Evolutionary conservation across 2,113 vertebrate genomes (phyloP).

Genomic region (Bombycilla garrulus): DNA sequence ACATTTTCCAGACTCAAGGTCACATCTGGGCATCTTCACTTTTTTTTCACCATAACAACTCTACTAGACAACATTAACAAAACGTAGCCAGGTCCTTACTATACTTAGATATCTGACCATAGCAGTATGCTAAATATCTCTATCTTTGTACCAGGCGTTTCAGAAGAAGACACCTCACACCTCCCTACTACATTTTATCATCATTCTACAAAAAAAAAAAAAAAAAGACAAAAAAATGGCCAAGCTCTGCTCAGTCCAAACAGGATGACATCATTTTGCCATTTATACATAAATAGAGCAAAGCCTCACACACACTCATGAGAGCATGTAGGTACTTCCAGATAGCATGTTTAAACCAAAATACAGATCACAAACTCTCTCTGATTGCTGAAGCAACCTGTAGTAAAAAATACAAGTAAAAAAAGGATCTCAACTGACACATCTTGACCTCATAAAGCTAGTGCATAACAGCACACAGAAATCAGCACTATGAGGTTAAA

Average conservation of each 20-base stretch:
- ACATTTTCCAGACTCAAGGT: conserved; percentile 33
- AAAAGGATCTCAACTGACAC: not conserved
- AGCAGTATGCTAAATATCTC: not conserved
- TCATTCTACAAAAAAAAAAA: not conserved
- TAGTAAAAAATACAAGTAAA: not conserved
- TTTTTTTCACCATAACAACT: conserved; percentile 8
- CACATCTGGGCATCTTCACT: conserved; percentile 20
- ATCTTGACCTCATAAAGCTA: not conserved
- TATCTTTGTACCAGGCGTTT: rapidly evolving
- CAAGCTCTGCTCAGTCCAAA: not conserved
- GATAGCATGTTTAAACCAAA: not conserved
- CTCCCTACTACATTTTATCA: not conserved
- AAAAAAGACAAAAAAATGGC: not conserved
- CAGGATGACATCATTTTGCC: not conserved
- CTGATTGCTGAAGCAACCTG: not conserved
- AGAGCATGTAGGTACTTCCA: not conserved
- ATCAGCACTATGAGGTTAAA: not conserved
- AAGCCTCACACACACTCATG: rapidly evolving
- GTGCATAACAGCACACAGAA: not conserved
- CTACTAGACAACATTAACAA: not conserved
- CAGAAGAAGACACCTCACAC: not conserved
- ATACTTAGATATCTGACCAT: not conserved
- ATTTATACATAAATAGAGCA: not conserved
- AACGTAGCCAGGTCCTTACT: not conserved
- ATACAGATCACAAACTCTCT: not conserved